Evolutionary conservation across 1,140 invertebrate genomes (phyloP).

Genomic region (Plutomurus gul): DNA sequence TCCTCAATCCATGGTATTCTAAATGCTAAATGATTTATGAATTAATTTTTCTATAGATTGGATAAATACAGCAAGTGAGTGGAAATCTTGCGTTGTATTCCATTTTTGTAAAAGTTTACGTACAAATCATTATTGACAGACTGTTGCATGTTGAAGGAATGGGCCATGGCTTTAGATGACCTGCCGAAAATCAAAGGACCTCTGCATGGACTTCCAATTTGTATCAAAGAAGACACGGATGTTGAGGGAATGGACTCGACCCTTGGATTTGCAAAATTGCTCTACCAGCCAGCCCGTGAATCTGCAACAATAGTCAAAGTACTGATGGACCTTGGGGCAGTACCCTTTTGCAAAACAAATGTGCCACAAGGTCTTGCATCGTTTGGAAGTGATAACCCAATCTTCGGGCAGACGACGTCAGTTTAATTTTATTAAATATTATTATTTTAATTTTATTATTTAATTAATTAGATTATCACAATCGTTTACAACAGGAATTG

Average conservation of each 20-base stretch:
- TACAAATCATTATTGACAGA: background rate
- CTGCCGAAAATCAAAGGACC: slow-evolving; percentile 52
- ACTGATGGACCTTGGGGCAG: slow-evolving; percentile 56
- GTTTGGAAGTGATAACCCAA: slow-evolving; percentile 59
- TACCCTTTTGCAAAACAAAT: slow-evolving; percentile 61
- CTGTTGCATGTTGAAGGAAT: slow-evolving; percentile 46
- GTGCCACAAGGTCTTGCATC: slow-evolving; percentile 57
- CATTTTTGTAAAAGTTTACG: background rate
- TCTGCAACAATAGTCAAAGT: slow-evolving; percentile 57
- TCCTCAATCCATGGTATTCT: slow-evolving; percentile 53
- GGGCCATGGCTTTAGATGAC: slow-evolving; percentile 55
- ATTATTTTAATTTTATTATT: too few species aligned
- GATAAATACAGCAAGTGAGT: background rate
- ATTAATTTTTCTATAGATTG: background rate
- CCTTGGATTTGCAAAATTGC: slow-evolving; percentile 57
- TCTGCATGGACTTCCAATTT: slow-evolving; percentile 57
- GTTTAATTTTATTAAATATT: too few species aligned
- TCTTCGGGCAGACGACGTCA: slow-evolving; percentile 58
- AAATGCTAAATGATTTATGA: background rate
- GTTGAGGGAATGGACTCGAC: slow-evolving; percentile 60
- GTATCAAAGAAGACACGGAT: slow-evolving; percentile 56
- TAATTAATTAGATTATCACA: too few species aligned
- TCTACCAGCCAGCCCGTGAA: slow-evolving; percentile 55
- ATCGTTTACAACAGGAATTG: slow-evolving; percentile 59
- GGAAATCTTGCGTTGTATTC: background rate